phyloP scores from a whole-genome alignment of 1,140 invertebrate species.

The Streblospio benedicti region DNA sequence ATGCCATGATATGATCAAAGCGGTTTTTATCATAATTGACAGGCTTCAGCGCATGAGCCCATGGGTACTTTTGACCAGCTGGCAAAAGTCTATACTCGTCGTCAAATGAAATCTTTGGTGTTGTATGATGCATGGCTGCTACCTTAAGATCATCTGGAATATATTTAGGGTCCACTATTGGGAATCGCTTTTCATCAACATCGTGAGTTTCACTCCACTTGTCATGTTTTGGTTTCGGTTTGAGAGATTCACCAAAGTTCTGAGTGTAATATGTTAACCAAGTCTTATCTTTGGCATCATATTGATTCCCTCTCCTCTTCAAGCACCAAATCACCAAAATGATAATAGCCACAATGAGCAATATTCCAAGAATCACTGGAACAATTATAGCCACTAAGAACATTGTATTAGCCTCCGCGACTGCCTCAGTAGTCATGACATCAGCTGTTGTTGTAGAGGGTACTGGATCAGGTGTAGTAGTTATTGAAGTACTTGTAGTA shows the following conservation, averaged over 20 bases:
- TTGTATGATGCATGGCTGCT: conserved; percentile 11
- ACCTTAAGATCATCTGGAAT: conserved; percentile 19
- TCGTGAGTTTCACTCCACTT: conserved; percentile 35
- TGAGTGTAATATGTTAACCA: conserved; percentile 2
- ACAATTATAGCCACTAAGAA: conserved; percentile 26
- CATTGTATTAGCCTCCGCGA: conserved; percentile 4
- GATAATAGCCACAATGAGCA: conserved; percentile 27
- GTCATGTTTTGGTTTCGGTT: not conserved
- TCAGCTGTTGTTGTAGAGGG: not conserved
- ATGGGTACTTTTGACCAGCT: conserved; percentile 23
- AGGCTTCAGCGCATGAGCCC: conserved; percentile 22
- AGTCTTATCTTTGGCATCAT: not conserved
- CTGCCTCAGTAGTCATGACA: not conserved
- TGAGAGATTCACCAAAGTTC: conserved; percentile 2
- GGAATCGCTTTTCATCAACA: conserved; percentile 29
- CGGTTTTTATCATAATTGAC: conserved; percentile 33
- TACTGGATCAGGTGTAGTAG: conserved; percentile 9
- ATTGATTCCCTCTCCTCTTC: not conserved
- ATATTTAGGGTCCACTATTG: conserved; percentile 22
- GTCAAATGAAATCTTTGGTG: conserved; percentile 28
- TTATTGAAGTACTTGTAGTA: conserved; percentile 21
- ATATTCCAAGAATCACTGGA: conserved; percentile 21
- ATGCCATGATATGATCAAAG: conserved; percentile 39
- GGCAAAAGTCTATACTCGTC: conserved; percentile 39
- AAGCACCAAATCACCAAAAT: conserved; percentile 15